A percentile compares a stretch with the other conserved stretches of the same genome.
phyloP scores from a whole-genome alignment of 2,888 invertebrate genomes.

The Ethmia dodecea region DNA sequence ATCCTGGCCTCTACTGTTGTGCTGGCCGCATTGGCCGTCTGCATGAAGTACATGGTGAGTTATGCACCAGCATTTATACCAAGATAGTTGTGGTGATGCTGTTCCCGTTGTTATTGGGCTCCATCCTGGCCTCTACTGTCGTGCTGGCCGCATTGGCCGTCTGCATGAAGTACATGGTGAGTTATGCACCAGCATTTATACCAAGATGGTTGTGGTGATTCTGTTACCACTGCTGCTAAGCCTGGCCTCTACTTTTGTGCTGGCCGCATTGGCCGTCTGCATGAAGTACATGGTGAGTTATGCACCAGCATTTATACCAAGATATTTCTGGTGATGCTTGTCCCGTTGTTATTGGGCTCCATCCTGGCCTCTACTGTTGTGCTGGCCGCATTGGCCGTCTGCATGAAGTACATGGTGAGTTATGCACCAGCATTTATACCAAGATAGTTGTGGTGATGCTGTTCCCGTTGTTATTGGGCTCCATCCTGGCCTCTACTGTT shows the following conservation, averaged over 20 bases:
- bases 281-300: conserved; percentile 79
- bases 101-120: conserved; percentile 78
- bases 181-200: too few species aligned
- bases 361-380: conserved; percentile 74
- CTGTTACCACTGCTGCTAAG: conserved; percentile 74
- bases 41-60: conserved; percentile 82
- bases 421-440: too few species aligned
- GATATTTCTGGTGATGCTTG: too few species aligned
- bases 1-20: conserved; percentile 74
- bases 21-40: conserved; percentile 78
- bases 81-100: not conserved
- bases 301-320: not conserved
- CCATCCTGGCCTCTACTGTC: conserved; percentile 75
- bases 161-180: conserved; percentile 81
- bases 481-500: not conserved
- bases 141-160: conserved; percentile 80
- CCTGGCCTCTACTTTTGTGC: conserved; percentile 71
- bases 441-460: too few species aligned
- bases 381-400: conserved; percentile 78
- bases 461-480: too few species aligned
- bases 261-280: conserved; percentile 79
- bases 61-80: too few species aligned
- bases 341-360: conserved; percentile 80
- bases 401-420: conserved; percentile 82
- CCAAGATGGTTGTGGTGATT: too few species aligned